phyloP scores from a whole-genome alignment of 37 sponge, comb jelly and placozoan genomes.

The Hormiphora californensis region DNA sequence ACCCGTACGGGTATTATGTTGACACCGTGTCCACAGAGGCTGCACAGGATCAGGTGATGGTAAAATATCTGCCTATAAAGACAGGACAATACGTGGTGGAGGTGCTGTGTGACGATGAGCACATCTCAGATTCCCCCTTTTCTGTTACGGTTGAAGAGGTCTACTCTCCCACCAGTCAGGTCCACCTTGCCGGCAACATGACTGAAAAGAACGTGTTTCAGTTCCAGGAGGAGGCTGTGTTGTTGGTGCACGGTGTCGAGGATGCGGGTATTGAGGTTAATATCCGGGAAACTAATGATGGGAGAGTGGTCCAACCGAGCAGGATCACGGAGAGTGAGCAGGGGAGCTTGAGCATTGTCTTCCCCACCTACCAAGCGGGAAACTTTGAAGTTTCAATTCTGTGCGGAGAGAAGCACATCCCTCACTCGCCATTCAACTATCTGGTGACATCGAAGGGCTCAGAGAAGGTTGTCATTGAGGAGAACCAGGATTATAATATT shows the following conservation, averaged over 20 bases:
- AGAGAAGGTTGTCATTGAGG: background rate
- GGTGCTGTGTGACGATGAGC: conserved; percentile 3
- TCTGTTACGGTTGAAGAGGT: background rate
- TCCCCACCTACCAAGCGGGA: background rate
- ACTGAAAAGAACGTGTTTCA: background rate
- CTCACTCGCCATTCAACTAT: background rate
- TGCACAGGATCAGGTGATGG: background rate
- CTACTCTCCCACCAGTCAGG: background rate
- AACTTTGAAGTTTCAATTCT: background rate
- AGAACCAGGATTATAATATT: background rate
- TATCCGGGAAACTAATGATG: background rate
- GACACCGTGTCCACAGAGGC: background rate
- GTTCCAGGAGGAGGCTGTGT: background rate
- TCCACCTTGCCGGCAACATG: background rate
- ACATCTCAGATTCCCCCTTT: background rate
- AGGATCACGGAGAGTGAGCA: background rate
- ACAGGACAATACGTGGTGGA: background rate
- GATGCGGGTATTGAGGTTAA: background rate
- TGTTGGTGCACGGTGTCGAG: background rate
- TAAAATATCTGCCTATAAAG: background rate
- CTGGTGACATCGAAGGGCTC: background rate
- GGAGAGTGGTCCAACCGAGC: background rate
- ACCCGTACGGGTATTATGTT: background rate
- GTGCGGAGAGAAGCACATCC: background rate
- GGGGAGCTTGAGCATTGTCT: background rate